phyloP scores from a whole-genome alignment of 1,140 invertebrate species.

The Cataglyphis hispanica region DNA sequence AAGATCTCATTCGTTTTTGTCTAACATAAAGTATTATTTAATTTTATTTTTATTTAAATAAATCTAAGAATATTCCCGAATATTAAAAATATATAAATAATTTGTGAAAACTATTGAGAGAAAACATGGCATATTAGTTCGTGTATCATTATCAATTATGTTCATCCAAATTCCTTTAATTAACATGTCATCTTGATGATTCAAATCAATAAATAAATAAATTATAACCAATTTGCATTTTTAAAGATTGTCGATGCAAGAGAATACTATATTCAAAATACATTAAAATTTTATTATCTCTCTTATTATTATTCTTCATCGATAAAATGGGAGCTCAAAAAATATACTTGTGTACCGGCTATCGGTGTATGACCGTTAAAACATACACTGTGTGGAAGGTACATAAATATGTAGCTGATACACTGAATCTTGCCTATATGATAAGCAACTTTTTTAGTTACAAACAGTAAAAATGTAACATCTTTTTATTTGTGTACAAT shows the following conservation, averaged over 20 bases:
- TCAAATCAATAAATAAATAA: conserved; percentile 89
- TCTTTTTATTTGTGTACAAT: neutral
- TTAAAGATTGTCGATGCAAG: conserved; percentile 86
- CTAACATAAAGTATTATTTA: too few relatives aligned
- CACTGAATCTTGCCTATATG: neutral
- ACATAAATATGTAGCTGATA: neutral
- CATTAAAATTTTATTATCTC: too few relatives aligned
- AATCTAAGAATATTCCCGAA: too few relatives aligned
- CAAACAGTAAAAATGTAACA: conserved; percentile 10
- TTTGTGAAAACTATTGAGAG: neutral
- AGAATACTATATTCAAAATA: too few relatives aligned
- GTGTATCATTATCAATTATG: conserved; percentile 89
- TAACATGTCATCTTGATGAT: conserved; percentile 91
- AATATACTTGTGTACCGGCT: neutral
- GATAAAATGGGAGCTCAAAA: too few relatives aligned
- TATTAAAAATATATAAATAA: neutral
- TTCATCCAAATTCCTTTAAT: conserved; percentile 93
- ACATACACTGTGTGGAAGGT: neutral
- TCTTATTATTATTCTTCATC: too few relatives aligned
- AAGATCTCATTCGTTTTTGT: too few relatives aligned
- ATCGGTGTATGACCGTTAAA: neutral
- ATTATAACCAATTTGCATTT: conserved; percentile 95
- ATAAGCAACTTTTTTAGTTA: conserved; percentile 14
- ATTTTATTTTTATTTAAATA: neutral
- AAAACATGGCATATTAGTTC: too few relatives aligned